Evolutionary conservation across 2,888 invertebrate species (phyloP).

Genomic region (Lasioglossum morio): DNA sequence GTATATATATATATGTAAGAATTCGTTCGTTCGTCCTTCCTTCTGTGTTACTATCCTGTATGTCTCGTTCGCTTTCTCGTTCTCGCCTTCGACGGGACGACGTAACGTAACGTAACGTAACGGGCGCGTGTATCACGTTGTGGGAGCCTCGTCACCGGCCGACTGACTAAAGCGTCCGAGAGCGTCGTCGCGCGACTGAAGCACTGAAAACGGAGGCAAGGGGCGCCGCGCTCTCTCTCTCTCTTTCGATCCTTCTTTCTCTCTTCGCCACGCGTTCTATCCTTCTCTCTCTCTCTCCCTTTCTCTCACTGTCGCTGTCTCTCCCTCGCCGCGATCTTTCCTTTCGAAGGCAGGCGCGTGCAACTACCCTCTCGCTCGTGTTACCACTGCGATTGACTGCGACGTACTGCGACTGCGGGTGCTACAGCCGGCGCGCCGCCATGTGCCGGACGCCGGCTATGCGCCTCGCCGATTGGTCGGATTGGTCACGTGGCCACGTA

Average conservation of each 20-base stretch:
- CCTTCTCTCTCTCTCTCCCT: constrained; percentile 59
- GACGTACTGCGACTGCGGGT: constrained; percentile 80
- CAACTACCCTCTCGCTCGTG: constrained; percentile 82
- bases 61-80: constrained; percentile 45
- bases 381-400: constrained; percentile 83
- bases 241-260: constrained; percentile 50
- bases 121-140: constrained; percentile 67
- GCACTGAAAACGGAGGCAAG: constrained; percentile 72
- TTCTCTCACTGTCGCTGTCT: constrained; percentile 46
- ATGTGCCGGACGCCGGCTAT: constrained; percentile 83
- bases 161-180: constrained; percentile 70
- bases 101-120: constrained; percentile 62
- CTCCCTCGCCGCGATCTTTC: constrained; percentile 70
- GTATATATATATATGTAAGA: neutral
- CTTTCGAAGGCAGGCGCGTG: constrained; percentile 85
- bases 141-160: constrained; percentile 68
- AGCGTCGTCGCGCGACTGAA: constrained; percentile 83
- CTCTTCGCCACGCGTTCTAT: constrained; percentile 64
- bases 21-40: constrained; percentile 62
- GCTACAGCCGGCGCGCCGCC: constrained; percentile 79
- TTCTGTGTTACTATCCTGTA: neutral
- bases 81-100: constrained; percentile 52
- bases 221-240: constrained; percentile 69
- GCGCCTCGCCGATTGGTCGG: constrained; percentile 74
- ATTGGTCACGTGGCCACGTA: constrained; percentile 76